Base-by-base conservation (phyloP, 1,140 invertebrate species). In the Sinella curviseta region DNA sequence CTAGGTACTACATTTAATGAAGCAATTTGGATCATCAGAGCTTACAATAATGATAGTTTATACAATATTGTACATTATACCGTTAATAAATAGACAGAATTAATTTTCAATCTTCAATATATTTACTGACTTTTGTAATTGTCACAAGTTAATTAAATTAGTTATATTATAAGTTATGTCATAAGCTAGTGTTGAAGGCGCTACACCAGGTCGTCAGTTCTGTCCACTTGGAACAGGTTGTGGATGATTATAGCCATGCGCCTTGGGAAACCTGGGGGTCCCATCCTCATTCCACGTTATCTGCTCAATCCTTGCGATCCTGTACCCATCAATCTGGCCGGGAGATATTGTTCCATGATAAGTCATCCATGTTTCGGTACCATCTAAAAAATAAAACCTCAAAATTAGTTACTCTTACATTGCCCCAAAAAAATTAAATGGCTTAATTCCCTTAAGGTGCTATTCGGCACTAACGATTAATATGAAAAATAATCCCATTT, bases 221-320 rank as follows among this genome's bases (percentile, higher is more conserved):
- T 75, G 20, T 28, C 74, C 74, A 39, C 74, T 75, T 14, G 74
- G 74, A 35, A 48, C 74, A 14, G 24, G 33, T n/a, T 24, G 35
- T 48, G 74, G 74, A 4, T 36, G 14, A 75, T 75, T 48, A 34
- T 76, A 30, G 1, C 82, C 82, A 77, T n/a, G 17, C 17, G 74
- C 74, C 3, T 4, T 1, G 2, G 74, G 74, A 39, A 75, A 75
- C 28, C 24, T 3, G 4, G 74, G 74, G 24, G 2, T 30, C 3
- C 28, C 35, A 20, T n/a, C 24, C 3, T 35, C 24, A 60, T 26
- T 26, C 74, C 74, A 75, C 1, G 14, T 30, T 12, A 75, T 48
- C 31, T 75, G 35, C 24, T 75, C 20, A 12, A 75, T 39, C 35
- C 74, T 36, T 4, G 74, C 74, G 16, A 20, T 35, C 28, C 74